phyloP scores from a whole-genome alignment of 92 coral and sea anemone species.

The Palythoa grandis region DNA sequence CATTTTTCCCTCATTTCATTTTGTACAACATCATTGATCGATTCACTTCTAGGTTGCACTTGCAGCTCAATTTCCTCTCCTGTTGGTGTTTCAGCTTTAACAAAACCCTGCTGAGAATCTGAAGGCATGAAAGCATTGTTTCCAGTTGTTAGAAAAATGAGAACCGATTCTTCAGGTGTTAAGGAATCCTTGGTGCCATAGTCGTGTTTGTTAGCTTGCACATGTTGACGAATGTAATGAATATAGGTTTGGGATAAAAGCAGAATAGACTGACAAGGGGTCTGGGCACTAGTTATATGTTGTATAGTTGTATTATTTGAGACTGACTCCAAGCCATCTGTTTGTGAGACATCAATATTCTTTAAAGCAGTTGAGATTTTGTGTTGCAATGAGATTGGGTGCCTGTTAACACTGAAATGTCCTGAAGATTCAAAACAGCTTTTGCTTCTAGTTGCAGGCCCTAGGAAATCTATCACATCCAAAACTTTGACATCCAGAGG shows the following conservation, averaged over 20 bases:
- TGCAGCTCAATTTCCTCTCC: constrained; percentile 6
- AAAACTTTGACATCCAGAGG: constrained; percentile 8
- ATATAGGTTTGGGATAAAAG: neutral
- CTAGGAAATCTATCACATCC: constrained; percentile 22
- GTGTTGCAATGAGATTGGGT: constrained; percentile 1
- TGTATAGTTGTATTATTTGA: too few relatives aligned
- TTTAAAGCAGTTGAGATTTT: constrained; percentile 1
- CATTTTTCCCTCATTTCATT: neutral
- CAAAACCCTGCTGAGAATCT: neutral
- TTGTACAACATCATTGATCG: neutral
- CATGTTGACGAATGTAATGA: constrained; percentile 5
- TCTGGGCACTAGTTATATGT: neutral
- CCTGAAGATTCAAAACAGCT: neutral
- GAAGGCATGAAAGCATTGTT: neutral
- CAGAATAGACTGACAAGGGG: neutral
- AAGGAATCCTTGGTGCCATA: neutral
- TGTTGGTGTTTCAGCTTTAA: constrained; percentile 18
- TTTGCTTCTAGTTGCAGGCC: neutral
- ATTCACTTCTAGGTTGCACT: neutral
- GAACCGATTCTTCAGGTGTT: constrained; percentile 5
- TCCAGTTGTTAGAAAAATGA: constrained; percentile 6
- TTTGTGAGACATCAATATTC: neutral
- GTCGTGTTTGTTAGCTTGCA: neutral
- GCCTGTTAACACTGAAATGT: neutral
- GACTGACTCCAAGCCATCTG: neutral